Base-by-base conservation (phyloP, 2,797 vertebrate species). In the Gadopsis bispinosus region DNA sequence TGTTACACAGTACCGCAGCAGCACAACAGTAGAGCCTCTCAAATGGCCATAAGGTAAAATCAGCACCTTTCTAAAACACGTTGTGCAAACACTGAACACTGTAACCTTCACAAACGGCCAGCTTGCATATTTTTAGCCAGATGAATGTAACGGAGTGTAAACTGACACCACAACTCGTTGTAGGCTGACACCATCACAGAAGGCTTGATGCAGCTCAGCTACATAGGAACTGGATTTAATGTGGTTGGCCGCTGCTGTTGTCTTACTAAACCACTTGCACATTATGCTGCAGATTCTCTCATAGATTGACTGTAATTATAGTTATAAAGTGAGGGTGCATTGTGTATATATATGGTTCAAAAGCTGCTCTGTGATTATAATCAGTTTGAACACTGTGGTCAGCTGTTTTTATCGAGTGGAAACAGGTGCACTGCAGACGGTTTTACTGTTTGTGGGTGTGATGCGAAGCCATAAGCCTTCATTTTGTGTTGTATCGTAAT, bases 371-470 rank as follows among this genome's bases (percentile, higher is more conserved):
- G 29, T 59, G 31, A 70, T 65, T 54, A 58, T 39, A 37, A 26
- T 54, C 19, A 43, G 16, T 14, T 7, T 6, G 6, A 53, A 58
- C 65, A 20, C 33, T 7, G 39, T 31, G 31, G 64, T 33, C 43
- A 56, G 35, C n/a, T 14, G 26, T 47, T 80, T 47, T 66, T 56
- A 75, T 45, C 19, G 19, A 14, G 4, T 41, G 12, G 20, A 59
- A 77, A 20, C 45, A 54, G 64, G n/a, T 68, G 56, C 50, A 5
- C 22, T 41, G 50, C 26, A 35, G 73, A 16, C 9, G 4, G 35
- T 69, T 77, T 50, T 20, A 68, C 17, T 11, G 53, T 67, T 76
- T 20, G 17, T 26, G 33, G 72, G 45, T 19, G 45, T 53, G 43
- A 69, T 33, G 19, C 20, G 5, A 6, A 22, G 41, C 39, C 5